Percentiles rank a stretch among this genome's conserved stretches.
These are phyloP conservation scores for Gymnobelideus leadbeateri DNA, from an alignment of 2,113 vertebrate species.

Conservation along the genomic window DNA sequence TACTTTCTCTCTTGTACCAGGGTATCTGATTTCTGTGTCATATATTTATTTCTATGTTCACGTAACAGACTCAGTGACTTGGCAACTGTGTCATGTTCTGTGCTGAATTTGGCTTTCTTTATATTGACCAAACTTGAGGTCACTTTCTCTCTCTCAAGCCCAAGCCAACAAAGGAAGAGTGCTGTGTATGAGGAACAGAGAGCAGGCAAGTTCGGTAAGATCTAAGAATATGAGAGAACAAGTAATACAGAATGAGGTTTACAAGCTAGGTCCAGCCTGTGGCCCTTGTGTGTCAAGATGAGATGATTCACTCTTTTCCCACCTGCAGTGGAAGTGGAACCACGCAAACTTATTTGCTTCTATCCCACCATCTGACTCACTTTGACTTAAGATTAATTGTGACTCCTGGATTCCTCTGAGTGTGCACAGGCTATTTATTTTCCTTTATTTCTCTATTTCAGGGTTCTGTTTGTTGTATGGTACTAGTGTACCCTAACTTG, in stretches of 20 bases:
- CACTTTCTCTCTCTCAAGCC: background rate
- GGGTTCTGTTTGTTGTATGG: background rate
- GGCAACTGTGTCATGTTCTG: background rate
- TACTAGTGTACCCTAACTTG: background rate
- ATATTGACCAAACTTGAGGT: background rate
- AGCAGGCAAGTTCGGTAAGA: background rate
- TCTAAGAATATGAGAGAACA: background rate
- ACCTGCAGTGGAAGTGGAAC: background rate
- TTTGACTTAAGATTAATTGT: background rate
- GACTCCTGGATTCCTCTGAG: background rate
- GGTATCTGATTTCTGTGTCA: background rate
- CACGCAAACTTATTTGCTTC: background rate
- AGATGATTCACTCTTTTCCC: background rate
- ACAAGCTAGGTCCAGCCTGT: background rate
- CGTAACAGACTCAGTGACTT: background rate
- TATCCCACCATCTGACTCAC: background rate
- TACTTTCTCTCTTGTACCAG: background rate
- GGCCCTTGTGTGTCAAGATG: background rate
- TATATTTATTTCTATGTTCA: background rate
- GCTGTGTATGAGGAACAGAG: background rate
- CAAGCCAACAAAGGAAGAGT: background rate
- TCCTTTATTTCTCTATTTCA: background rate
- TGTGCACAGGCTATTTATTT: background rate
- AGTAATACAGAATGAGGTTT: background rate
- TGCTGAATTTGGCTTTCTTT: background rate